A percentile compares a stretch with the other conserved stretches of the same genome.
Evolutionary conservation across 2,888 invertebrate genomes (phyloP).

Genomic region (Lagria hirta): DNA sequence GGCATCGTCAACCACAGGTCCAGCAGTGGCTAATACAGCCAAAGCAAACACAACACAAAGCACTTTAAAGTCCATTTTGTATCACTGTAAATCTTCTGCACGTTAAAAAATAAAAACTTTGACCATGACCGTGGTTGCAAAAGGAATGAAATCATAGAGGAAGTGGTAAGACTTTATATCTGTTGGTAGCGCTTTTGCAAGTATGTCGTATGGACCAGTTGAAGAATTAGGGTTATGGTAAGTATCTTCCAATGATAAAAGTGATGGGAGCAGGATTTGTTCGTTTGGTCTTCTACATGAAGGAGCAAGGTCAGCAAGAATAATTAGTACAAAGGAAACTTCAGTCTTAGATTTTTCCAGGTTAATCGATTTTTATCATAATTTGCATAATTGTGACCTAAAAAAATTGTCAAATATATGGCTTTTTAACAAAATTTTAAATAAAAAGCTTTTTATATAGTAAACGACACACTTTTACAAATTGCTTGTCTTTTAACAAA

Average conservation of each 20-base stretch:
- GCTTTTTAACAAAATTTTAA: too few species aligned
- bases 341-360: too few species aligned
- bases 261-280: constrained; percentile 32
- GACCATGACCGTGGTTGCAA: constrained; percentile 52
- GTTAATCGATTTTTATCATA: constrained; percentile 48
- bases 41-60: constrained; percentile 49
- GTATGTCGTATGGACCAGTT: constrained; percentile 55
- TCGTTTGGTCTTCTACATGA: constrained; percentile 39
- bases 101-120: constrained; percentile 28
- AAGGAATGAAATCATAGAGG: constrained; percentile 49
- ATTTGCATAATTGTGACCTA: too few species aligned
- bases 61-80: constrained; percentile 52
- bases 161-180: constrained; percentile 53
- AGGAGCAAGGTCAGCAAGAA: constrained; percentile 34
- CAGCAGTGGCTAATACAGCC: constrained; percentile 42
- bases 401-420: too few species aligned
- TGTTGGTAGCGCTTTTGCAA: constrained; percentile 45
- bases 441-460: too few species aligned
- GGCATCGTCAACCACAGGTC: constrained; percentile 50
- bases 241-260: constrained; percentile 28
- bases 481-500: too few species aligned
- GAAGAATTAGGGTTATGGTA: constrained; percentile 51
- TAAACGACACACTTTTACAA: too few species aligned
- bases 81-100: too few species aligned
- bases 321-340: too few species aligned